These are phyloP conservation scores for Scaptomyza reducta DNA, from an alignment of 2,888 invertebrate species.

Conservation along the genomic window DNA sequence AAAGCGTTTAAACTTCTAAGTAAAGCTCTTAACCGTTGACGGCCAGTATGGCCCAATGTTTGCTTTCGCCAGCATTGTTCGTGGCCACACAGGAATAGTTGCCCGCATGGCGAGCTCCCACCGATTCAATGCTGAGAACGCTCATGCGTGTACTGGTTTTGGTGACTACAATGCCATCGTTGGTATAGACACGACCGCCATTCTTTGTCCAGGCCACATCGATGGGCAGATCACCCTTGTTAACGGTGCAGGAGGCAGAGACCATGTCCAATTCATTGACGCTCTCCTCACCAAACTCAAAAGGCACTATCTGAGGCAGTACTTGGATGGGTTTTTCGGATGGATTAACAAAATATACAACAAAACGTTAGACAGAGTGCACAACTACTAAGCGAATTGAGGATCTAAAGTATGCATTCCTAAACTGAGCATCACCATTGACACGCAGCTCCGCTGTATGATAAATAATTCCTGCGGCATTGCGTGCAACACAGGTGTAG, in stretches of 20 bases:
- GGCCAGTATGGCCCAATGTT: slow-evolving; percentile 86
- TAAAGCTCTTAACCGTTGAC: slow-evolving; percentile 85
- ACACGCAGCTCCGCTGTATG: slow-evolving; percentile 89
- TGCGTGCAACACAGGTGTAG: slow-evolving; percentile 90
- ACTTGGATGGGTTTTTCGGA: slow-evolving; percentile 83
- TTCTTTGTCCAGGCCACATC: slow-evolving; percentile 89
- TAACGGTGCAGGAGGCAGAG: slow-evolving; percentile 89
- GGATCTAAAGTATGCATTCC: slow-evolving; percentile 1
- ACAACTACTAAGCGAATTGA: slow-evolving; percentile 32
- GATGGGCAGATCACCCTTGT: slow-evolving; percentile 91
- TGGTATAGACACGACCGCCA: slow-evolving; percentile 84
- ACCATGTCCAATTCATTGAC: slow-evolving; percentile 89
- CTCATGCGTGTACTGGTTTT: slow-evolving; percentile 88
- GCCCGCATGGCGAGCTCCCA: slow-evolving; percentile 87
- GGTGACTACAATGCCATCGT: slow-evolving; percentile 86
- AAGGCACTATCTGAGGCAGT: slow-evolving; percentile 89
- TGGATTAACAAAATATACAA: slow-evolving; percentile 39
- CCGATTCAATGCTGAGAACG: slow-evolving; percentile 87
- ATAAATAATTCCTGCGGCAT: slow-evolving; percentile 88
- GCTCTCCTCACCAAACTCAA: slow-evolving; percentile 89
- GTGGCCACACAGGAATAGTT: slow-evolving; percentile 87
- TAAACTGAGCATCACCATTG: slow-evolving; percentile 86
- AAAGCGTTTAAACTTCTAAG: slow-evolving; percentile 5
- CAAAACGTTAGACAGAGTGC: slow-evolving; percentile 19
- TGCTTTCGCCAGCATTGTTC: slow-evolving; percentile 86